Base-by-base conservation (phyloP, 2,888 invertebrate genomes). In the Hanleya hanleyi region DNA sequence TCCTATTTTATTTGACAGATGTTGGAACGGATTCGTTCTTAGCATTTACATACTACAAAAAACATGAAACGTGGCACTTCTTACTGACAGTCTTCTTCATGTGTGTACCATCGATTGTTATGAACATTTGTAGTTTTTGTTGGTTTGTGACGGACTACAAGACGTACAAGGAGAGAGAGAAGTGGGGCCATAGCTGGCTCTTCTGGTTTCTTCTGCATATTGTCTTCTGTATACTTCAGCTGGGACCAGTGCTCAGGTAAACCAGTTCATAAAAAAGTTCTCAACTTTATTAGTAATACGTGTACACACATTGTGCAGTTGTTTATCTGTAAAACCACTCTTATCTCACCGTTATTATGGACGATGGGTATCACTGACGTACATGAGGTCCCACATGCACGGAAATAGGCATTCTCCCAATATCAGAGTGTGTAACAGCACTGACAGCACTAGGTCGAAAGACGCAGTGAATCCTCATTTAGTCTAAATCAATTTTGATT, bases 211-310 rank as follows among this genome's bases (percentile, higher is more conserved):
- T 15, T 22, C 15, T 64, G 3, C 64, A 64, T 37, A 49, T 86
- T 38, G 41, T 83, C 18, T 79, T 85, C 70, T 86, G 86, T 3
- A 64, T 84, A n/a, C 76, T 84, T 1, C 83, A 84, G 73, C 73
- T 84, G 77, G 86, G 86, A 61, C 86, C 86, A 67, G 82, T 85
- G 50, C 81, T 86, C 29, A 84, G 87, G 87, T 86, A 81, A 74
- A 67, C 9, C 26, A 47, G 47, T 22, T 5, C 47, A n/a, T n/a
- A n/a, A n/a, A n/a, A n/a, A n/a, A n/a, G n/a, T n/a, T n/a, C n/a
- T n/a, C n/a, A n/a, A n/a, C n/a, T n/a, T n/a, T n/a, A n/a, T n/a
- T n/a, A n/a, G n/a, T n/a, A n/a, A n/a, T n/a, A n/a, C n/a, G n/a
- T n/a, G n/a, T n/a, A n/a, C n/a, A n/a, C n/a, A n/a, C n/a, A n/a